Conservation (phyloP, 2,113 vertebrate species). For the Eclectus roratus region DNA sequence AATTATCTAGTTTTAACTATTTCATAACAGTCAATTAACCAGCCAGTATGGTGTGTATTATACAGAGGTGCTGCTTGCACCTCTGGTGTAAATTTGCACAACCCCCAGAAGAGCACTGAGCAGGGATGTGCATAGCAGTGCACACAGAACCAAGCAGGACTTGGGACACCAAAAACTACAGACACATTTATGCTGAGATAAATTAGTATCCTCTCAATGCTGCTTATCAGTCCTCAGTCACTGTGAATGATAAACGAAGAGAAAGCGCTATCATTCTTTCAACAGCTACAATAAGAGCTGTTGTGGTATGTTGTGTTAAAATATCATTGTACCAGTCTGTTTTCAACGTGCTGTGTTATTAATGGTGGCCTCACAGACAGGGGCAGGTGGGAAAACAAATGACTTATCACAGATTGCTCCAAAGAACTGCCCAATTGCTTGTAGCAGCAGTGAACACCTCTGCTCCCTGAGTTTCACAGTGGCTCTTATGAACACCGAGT, state of each 20-base stretch:
- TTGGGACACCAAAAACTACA: background rate
- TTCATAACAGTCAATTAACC: background rate
- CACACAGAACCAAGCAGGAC: background rate
- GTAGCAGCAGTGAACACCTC: background rate
- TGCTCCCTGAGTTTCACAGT: background rate
- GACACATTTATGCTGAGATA: background rate
- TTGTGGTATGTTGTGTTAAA: background rate
- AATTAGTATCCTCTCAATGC: background rate
- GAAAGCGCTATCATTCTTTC: background rate
- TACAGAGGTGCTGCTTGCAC: background rate
- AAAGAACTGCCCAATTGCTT: background rate
- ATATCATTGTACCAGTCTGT: background rate
- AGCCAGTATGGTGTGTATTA: background rate
- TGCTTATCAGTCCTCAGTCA: background rate
- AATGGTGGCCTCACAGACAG: background rate
- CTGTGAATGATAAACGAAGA: background rate
- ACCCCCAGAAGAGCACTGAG: background rate
- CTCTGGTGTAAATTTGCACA: background rate
- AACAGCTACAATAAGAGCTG: rapidly evolving
- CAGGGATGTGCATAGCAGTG: background rate
- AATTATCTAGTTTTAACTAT: background rate
- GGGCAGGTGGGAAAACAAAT: background rate
- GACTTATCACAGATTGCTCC: background rate
- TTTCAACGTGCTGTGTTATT: background rate
- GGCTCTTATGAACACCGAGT: background rate